Evolutionary conservation across 2,797 vertebrate species (phyloP).

Genomic region (Melanogrammus aeglefinus): DNA sequence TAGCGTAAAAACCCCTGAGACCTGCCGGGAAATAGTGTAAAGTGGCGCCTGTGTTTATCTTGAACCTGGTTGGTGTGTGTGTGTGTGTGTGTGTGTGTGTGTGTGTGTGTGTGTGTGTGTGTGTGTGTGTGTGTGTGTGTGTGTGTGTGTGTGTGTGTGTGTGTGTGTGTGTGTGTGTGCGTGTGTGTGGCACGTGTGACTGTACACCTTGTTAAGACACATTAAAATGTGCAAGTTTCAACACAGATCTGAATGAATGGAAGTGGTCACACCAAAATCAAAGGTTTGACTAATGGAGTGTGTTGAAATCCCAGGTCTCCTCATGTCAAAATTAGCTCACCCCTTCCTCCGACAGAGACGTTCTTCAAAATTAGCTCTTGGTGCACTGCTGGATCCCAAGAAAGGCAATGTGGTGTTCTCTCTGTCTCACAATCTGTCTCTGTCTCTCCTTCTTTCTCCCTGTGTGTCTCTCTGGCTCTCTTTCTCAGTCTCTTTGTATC

Average conservation of each 20-base stretch:
- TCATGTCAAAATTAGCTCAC: slow-evolving; percentile 27
- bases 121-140: slow-evolving; percentile 12
- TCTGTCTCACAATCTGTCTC: not conserved
- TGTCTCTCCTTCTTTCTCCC: not conserved
- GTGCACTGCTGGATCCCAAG: slow-evolving; percentile 9
- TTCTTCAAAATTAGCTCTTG: not conserved
- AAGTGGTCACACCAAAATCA: slow-evolving; percentile 23
- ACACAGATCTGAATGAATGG: slow-evolving; percentile 37
- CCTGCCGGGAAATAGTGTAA: slow-evolving; percentile 5
- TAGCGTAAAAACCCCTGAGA: slow-evolving; percentile 35
- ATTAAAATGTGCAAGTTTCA: slow-evolving; percentile 42
- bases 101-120: slow-evolving; percentile 8
- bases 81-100: slow-evolving; percentile 7
- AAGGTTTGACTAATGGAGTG: slow-evolving; percentile 10
- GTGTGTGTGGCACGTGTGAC: not conserved
- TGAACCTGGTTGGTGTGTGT: slow-evolving; percentile 4
- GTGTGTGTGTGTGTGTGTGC: slow-evolving; percentile 13
- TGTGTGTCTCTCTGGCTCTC: not conserved
- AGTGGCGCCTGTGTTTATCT: slow-evolving; percentile 10
- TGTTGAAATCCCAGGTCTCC: slow-evolving; percentile 29
- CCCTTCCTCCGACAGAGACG: slow-evolving; percentile 21
- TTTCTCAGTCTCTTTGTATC: no score
- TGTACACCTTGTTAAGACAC: not conserved
- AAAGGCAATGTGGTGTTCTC: slow-evolving; percentile 27
- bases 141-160: slow-evolving; percentile 3